Conservation (phyloP, 2,113 vertebrate genomes). For the Petrocephalus microphthalmus region DNA sequence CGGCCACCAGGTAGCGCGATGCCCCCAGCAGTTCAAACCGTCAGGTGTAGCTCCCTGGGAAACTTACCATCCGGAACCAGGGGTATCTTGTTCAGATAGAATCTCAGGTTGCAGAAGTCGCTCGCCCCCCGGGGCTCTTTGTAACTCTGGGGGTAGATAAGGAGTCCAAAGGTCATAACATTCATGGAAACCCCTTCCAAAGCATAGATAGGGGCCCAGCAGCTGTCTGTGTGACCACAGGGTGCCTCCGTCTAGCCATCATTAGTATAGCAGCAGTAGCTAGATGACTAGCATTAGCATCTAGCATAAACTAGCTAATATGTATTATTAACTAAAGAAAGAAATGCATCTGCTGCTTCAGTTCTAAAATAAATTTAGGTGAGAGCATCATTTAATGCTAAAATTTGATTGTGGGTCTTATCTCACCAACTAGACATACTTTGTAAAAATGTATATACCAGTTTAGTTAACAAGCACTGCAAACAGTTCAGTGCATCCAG, state of each 20-base stretch:
- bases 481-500: background rate
- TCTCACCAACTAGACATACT: background rate
- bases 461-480: background rate
- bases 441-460: background rate
- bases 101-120: slow-evolving; percentile 89
- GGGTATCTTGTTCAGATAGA: slow-evolving; percentile 96
- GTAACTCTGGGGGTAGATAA: slow-evolving; percentile 68
- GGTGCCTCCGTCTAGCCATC: background rate
- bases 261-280: background rate
- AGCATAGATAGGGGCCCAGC: background rate
- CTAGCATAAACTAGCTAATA: background rate
- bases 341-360: background rate
- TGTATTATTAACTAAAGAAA: background rate
- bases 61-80: slow-evolving; percentile 89
- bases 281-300: background rate
- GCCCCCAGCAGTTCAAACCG: background rate
- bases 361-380: background rate
- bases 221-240: background rate
- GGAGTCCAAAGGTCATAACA: background rate
- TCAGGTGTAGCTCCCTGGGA: background rate
- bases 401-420: background rate
- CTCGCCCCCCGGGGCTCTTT: slow-evolving; percentile 81
- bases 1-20: background rate
- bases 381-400: background rate
- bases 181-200: background rate